A percentile compares a stretch with the other conserved stretches of the same genome.
Conservation (phyloP, 1,140 invertebrate species). For the Chionoecetes opilio region DNA sequence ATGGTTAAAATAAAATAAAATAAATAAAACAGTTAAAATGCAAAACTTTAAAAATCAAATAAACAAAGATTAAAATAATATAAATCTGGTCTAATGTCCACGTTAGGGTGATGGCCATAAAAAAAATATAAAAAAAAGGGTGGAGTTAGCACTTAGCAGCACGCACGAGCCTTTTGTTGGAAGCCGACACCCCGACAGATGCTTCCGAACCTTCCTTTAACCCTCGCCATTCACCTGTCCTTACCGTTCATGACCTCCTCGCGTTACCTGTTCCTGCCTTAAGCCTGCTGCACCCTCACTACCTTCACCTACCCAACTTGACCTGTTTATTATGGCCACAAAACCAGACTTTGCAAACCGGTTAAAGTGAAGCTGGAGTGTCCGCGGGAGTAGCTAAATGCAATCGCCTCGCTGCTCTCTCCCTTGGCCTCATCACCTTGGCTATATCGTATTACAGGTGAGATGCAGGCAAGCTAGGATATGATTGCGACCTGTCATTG, state of each 20-base stretch:
- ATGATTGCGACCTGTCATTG: no score
- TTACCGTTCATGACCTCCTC: neutral
- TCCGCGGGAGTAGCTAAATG: neutral
- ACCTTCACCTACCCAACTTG: neutral
- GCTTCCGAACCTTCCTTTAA: neutral
- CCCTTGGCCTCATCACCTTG: no score
- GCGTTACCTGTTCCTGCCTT: constrained; percentile 5
- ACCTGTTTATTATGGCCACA: constrained; percentile 8
- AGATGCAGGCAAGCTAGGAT: no score
- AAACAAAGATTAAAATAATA: no score
- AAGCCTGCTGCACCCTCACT: neutral
- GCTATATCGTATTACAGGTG: no score
- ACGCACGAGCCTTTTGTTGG: neutral
- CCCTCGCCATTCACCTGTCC: neutral
- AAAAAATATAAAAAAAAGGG: no score
- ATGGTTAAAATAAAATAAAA: no score
- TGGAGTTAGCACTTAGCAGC: no score
- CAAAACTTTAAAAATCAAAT: no score
- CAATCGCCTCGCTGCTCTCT: neutral
- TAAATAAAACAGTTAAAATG: no score
- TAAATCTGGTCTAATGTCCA: no score
- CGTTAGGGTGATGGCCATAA: no score
- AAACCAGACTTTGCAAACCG: constrained; percentile 3
- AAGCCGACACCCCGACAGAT: neutral
- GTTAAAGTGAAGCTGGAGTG: neutral